These are phyloP conservation scores for Drosophila limbata DNA, from an alignment of 2,888 invertebrate species.

Conservation along the genomic window DNA sequence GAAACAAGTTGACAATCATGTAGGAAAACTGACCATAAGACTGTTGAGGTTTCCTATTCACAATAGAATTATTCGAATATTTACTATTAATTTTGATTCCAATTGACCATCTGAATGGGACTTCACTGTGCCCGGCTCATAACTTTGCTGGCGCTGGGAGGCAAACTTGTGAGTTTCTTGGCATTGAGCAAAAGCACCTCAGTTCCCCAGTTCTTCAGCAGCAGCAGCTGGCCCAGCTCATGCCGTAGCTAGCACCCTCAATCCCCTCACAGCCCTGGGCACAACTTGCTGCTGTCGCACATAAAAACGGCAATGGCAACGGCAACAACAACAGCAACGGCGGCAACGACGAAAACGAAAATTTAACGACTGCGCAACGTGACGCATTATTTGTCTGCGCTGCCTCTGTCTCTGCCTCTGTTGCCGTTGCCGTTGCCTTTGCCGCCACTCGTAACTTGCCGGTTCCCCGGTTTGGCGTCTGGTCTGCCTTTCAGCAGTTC, in stretches of 20 bases:
- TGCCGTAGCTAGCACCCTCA: constrained; percentile 31
- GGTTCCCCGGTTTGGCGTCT: constrained; percentile 53
- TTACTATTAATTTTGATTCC: constrained; percentile 5
- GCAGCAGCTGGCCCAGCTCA: constrained; percentile 48
- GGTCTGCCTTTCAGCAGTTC: constrained; percentile 61
- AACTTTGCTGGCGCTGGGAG: constrained; percentile 63
- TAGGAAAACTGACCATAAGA: constrained; percentile 7
- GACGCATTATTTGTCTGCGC: constrained; percentile 77
- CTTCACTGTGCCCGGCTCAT: constrained; percentile 50
- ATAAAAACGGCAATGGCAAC: constrained; percentile 67
- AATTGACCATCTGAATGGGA: constrained; percentile 27
- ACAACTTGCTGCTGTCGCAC: constrained; percentile 59
- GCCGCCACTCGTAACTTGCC: constrained; percentile 32
- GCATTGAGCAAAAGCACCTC: constrained; percentile 57
- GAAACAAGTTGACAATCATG: no score
- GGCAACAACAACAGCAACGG: constrained; percentile 17
- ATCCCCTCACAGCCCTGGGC: constrained; percentile 20
- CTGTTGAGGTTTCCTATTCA: not conserved
- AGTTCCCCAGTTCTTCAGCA: constrained; percentile 13
- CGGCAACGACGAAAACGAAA: constrained; percentile 73
- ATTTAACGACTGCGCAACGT: constrained; percentile 79
- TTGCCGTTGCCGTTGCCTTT: constrained; percentile 14
- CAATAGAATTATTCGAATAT: not conserved
- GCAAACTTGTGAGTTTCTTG: constrained; percentile 78
- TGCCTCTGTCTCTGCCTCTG: constrained; percentile 23